Evolutionary conservation across 2,797 vertebrate genomes (phyloP), one percentile per base, ranked within the genome.

Genomic region (Phrynocephalus guinanensis): DNA sequence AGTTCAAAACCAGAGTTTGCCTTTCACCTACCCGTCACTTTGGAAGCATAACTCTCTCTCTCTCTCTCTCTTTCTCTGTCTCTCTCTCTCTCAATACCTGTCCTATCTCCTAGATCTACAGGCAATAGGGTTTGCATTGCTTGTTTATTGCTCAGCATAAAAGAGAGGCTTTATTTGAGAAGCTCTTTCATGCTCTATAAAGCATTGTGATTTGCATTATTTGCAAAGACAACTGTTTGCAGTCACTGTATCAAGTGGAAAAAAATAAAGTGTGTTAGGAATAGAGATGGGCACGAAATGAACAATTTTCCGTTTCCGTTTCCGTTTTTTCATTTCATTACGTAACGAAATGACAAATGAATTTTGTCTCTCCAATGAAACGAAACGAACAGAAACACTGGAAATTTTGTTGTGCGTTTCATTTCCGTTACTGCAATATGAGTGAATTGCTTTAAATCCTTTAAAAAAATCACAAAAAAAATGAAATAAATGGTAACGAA

Each of bases 1-100:
- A 50, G 16, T 81, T 82, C 78, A n/a, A 80, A 87, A 87, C 26
- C 63, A 77, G 82, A 84, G 63, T 33, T 48, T 77, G 50, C 86
- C 86, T 76, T 90, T 63, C 24, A 60, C 52, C 82, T 60, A 33
- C 20, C 82, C 50, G 50, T 33, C 30, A 22, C 24, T 82, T 79
- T 20, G n/a, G 52, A 50, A 75, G 50, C 52, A 52, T 68, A 67
- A 76, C 85, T 72, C 71, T 82, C 24, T 16, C 44, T 56, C 3
- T 56, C 52, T 52, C 33, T 33, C 33, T 33, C 33, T 33, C 33
- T 33, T 3, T 33, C 33, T 13, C 71, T 50, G 5, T 16, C 56
- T 60, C 85, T 72, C 70, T 82, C 22, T 60, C 85, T 72, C 70
- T 82, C 22, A 10, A 26, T 28, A 56, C n/a, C 38, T 67, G 44